Base-by-base conservation (phyloP, 2,797 vertebrate genomes). In the Eupleurogrammus muticus region DNA sequence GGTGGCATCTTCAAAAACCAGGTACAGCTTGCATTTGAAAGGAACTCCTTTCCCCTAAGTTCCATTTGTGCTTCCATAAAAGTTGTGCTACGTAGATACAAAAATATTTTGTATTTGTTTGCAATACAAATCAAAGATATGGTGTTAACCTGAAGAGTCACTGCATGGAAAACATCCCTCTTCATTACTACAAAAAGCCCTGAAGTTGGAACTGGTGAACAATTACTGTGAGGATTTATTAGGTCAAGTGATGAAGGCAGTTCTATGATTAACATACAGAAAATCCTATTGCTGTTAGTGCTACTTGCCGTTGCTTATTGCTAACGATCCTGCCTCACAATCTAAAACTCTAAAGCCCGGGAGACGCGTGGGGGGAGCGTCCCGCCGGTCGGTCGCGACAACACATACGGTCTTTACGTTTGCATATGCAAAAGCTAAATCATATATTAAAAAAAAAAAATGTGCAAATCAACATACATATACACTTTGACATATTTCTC, bases 401-500 rank as follows among this genome's bases (percentile, higher is more conserved):
- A 73, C 65, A 76, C 17, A 17, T 64, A 77, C 61, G 1, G 52
- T 64, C 23, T 77, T 44, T 61, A 44, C 55, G 83, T 84, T 82
- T 83, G 76, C 57, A 57, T 56, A 48, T 44, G 50, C 53, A 83
- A 73, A 73, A 78, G 59, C 74, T 75, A 86, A 77, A 77, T 79
- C 70, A 89, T 89, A 91, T 87, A 89, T 90, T 86, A 88, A 87
- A n/a, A n/a, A n/a, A n/a, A n/a, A n/a, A n/a, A n/a, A 85, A 82
- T 94, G 94, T 95, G 94, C 94, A 95, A 94, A 94, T 92, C 78
- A 82, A 89, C 78, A 74, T 65, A 84, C 66, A 83, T 64, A 80
- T 77, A 92, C 68, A 86, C 6, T 56, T 51, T 61, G 11, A 73
- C 24, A 69, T 14, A 71, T 70, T 70, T 58, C 12, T 74, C 28